Conservation (phyloP, 2,113 vertebrate genomes). For the Synodontis membranacea region DNA sequence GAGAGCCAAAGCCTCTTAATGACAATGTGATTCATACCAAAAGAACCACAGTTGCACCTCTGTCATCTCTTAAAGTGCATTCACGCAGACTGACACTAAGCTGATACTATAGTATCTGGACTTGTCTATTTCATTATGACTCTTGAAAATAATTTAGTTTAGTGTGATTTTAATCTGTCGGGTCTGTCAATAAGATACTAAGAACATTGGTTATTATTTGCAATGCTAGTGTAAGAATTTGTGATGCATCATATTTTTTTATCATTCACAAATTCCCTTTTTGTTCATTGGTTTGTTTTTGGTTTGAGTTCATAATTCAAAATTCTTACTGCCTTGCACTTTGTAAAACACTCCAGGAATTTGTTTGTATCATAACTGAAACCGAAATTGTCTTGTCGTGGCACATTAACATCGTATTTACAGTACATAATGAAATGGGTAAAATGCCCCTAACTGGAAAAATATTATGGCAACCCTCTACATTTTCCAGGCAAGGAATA, state of each 20-base stretch:
- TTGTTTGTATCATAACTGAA: neutral
- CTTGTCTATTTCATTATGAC: neutral
- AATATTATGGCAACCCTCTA: neutral
- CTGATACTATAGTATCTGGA: neutral
- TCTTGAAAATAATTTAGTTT: neutral
- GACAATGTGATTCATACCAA: constrained; percentile 5
- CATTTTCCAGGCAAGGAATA: neutral
- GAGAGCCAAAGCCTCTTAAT: constrained; percentile 13
- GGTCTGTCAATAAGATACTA: neutral
- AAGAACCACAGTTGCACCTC: neutral
- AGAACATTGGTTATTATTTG: neutral
- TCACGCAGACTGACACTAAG: neutral
- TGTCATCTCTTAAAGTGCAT: neutral
- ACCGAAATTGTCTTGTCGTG: neutral
- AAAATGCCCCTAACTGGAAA: neutral
- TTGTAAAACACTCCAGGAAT: neutral
- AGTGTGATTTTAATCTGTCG: too few relatives aligned
- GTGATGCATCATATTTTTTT: neutral
- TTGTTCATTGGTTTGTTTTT: neutral
- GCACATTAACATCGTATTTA: neutral
- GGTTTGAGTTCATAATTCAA: neutral
- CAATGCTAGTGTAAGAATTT: neutral
- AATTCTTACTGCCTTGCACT: neutral
- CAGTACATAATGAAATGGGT: neutral
- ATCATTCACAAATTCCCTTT: neutral